These are phyloP conservation scores for Amphipyra berbera DNA, from an alignment of 2,888 invertebrate genomes.

Conservation along the genomic window DNA sequence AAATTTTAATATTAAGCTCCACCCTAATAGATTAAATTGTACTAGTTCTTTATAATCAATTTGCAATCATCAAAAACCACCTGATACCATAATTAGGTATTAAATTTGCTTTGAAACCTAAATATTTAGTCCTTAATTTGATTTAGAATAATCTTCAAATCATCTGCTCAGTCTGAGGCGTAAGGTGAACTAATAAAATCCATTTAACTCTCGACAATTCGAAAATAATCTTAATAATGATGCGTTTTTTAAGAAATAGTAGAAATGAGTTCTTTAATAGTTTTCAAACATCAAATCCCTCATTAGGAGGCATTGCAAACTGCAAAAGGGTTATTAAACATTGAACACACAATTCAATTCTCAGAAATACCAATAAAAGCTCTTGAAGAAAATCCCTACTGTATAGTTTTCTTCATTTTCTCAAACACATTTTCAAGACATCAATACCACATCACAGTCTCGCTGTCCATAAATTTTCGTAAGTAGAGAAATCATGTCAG, in stretches of 20 bases:
- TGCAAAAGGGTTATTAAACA: not conserved
- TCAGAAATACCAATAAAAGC: not conserved
- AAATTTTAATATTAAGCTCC: too few species aligned
- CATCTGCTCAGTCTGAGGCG: too few species aligned
- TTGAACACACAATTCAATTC: not conserved
- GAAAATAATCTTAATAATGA: not conserved
- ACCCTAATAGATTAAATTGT: too few species aligned
- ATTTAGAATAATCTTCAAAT: too few species aligned
- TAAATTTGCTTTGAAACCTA: too few species aligned
- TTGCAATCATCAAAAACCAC: too few species aligned
- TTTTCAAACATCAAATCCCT: slow-evolving; percentile 1
- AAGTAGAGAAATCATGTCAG: not conserved
- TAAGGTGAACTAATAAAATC: too few species aligned
- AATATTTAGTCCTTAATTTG: too few species aligned
- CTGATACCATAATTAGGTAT: too few species aligned
- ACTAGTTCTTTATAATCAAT: too few species aligned
- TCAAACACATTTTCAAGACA: not conserved
- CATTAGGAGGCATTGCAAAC: not conserved
- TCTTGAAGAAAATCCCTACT: not conserved
- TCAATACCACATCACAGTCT: not conserved
- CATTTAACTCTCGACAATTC: too few species aligned
- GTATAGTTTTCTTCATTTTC: not conserved
- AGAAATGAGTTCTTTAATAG: not conserved
- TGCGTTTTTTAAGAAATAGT: too few species aligned
- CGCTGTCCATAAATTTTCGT: not conserved